Evolutionary conservation across 2,888 invertebrate genomes (phyloP), one percentile per base, ranked within the genome.

Genomic region (Fragum whitleyi): DNA sequence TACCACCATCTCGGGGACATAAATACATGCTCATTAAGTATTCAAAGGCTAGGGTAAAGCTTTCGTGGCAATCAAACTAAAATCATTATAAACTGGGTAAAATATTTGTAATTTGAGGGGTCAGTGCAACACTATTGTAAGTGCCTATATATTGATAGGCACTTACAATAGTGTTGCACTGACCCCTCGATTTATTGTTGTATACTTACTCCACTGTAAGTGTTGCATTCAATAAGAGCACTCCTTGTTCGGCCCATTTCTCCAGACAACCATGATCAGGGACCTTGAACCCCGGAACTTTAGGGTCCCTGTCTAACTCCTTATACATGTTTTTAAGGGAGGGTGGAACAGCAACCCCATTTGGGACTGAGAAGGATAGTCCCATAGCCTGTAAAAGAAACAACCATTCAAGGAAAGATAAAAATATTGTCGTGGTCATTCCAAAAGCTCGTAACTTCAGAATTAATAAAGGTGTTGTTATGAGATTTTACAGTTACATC

Each of bases 301-400:
- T 95, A 1, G 86, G 90, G 87, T 96, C 95, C 9, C 85, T 91
- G 11, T 90, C 90, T 77, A 96, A 89, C 89, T 96, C 96, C 88
- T 95, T 93, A 81, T 89, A 93, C 71, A 93, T 92, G 82, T 93
- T 93, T 79, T 88, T 91, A 73, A 93, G 78, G 0, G 93, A 92
- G 11, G 91, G 92, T 11, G 93, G 92, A 14, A 89, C 62, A 2
- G 74, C 42, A 0, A 89, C 73, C 2, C 88, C 91, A 14, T 79
- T 59, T 2, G 92, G 91, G 9, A 93, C 92, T 53, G 92, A 92
- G 83, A 93, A 93, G 7, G 92, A 87, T 69, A 93, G 80, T 6
- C 93, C 93, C 87, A 92, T 91, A 1, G 93, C 93, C 92, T 93
- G 83, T 26, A 86, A 61, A 3, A n/a, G 11, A 55, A 55, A 9